phyloP scores from a whole-genome alignment of 2,888 invertebrate genomes.

The Spisula subtruncata region DNA sequence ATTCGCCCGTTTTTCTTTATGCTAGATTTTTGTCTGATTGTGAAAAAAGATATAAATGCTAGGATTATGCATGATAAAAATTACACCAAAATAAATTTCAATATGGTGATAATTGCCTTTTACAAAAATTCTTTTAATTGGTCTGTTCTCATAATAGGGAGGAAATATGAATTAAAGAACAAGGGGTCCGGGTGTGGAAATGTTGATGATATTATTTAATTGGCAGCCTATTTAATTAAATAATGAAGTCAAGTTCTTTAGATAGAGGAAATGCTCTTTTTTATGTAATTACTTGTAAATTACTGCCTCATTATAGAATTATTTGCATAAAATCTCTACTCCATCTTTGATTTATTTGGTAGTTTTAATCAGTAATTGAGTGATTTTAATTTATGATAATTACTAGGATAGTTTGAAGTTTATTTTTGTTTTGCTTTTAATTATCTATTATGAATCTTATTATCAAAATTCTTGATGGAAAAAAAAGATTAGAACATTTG shows the following conservation, averaged over 20 bases:
- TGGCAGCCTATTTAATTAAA: no score
- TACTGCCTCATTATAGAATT: slow-evolving; percentile 23
- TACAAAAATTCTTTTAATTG: slow-evolving; percentile 26
- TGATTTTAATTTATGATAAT: slow-evolving; percentile 4
- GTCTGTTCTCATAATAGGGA: background rate
- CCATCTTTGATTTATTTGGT: slow-evolving; percentile 21
- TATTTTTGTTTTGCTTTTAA: background rate
- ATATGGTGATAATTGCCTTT: slow-evolving; percentile 28
- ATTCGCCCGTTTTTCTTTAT: slow-evolving; percentile 43
- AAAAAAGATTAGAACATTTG: background rate
- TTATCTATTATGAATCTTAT: background rate
- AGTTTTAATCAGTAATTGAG: background rate
- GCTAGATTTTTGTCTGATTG: background rate
- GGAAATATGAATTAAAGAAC: background rate
- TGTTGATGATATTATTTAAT: background rate
- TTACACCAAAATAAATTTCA: background rate
- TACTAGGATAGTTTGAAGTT: background rate
- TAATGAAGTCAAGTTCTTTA: background rate
- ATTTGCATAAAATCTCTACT: slow-evolving; percentile 20
- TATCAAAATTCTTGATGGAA: background rate
- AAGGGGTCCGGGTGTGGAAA: background rate
- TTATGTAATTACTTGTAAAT: slow-evolving; percentile 33
- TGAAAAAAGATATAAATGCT: slow-evolving; percentile 9
- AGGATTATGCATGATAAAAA: background rate
- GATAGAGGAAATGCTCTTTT: slow-evolving; percentile 27